phyloP scores from a whole-genome alignment of 30 jellyfish, hydroid and myxozoan species.

The Hydractinia symbiolongicarpus region DNA sequence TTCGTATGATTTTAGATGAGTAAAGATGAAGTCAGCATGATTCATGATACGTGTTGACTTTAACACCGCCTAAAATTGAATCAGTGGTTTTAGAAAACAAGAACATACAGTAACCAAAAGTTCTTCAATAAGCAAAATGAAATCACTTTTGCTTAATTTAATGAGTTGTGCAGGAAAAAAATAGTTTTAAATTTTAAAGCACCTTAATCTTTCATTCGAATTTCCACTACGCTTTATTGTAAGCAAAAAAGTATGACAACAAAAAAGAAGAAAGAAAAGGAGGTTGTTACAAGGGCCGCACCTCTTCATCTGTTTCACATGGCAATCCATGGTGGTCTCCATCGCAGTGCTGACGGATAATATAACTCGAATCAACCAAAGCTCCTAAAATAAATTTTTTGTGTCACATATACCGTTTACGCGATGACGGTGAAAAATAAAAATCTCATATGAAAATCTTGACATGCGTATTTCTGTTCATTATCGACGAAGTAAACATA shows the following conservation, averaged over 20 bases:
- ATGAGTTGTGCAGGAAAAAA: not conserved
- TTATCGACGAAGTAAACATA: no score
- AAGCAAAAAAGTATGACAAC: no score
- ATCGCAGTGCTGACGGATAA: conserved; percentile 64
- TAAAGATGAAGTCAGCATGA: conserved; percentile 14
- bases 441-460: no score
- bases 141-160: not conserved
- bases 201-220: not conserved
- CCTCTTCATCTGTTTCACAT: conserved; percentile 68
- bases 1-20: conserved; percentile 34
- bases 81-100: not conserved
- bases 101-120: not conserved
- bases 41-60: conserved; percentile 8
- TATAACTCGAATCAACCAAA: conserved; percentile 26
- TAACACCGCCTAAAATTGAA: conserved; percentile 21
- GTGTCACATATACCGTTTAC: no score
- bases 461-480: no score
- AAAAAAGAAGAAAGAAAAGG: not conserved
- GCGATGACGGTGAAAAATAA: no score
- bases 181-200: not conserved
- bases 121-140: not conserved
- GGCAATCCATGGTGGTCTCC: conserved; percentile 34
- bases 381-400: conserved; percentile 28
- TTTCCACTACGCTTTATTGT: not conserved
- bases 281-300: not conserved